Conservation (phyloP, 2,888 invertebrate genomes). For the Subacronicta megacephala region DNA sequence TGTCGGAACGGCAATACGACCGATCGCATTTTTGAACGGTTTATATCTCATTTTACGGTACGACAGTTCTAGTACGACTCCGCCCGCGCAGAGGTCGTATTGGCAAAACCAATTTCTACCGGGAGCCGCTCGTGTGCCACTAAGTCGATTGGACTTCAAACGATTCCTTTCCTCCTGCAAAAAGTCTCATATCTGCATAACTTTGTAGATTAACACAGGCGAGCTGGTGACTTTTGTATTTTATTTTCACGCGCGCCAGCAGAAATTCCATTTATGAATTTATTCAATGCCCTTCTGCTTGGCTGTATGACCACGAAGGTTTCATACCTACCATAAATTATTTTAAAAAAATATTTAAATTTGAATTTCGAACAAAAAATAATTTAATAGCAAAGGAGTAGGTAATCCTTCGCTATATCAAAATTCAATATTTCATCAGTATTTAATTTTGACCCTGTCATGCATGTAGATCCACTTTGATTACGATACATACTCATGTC, state of each 20-base stretch:
- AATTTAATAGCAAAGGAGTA: too few species aligned
- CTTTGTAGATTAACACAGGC: slow-evolving; percentile 55
- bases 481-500: too few species aligned
- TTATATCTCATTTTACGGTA: slow-evolving; percentile 85
- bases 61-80: slow-evolving; percentile 69
- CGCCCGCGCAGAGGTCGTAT: slow-evolving; percentile 63
- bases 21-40: slow-evolving; percentile 81
- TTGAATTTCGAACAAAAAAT: too few species aligned
- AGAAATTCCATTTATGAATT: too few species aligned
- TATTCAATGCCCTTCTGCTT: too few species aligned
- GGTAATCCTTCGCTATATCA: too few species aligned
- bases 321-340: too few species aligned
- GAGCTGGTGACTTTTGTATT: slow-evolving; percentile 24
- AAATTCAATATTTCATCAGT: too few species aligned
- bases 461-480: too few species aligned
- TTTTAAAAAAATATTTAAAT: too few species aligned
- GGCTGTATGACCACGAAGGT: too few species aligned
- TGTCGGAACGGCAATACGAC: slow-evolving; percentile 61
- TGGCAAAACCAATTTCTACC: slow-evolving; percentile 82
- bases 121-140: slow-evolving; percentile 69
- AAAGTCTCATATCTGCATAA: slow-evolving; percentile 65
- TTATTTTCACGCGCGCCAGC: slow-evolving; percentile 26
- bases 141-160: slow-evolving; percentile 79
- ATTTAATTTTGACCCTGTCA: too few species aligned
- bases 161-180: slow-evolving; percentile 61